phyloP scores from a whole-genome alignment of 1,140 invertebrate genomes.

The Aphelinus atriplicis region DNA sequence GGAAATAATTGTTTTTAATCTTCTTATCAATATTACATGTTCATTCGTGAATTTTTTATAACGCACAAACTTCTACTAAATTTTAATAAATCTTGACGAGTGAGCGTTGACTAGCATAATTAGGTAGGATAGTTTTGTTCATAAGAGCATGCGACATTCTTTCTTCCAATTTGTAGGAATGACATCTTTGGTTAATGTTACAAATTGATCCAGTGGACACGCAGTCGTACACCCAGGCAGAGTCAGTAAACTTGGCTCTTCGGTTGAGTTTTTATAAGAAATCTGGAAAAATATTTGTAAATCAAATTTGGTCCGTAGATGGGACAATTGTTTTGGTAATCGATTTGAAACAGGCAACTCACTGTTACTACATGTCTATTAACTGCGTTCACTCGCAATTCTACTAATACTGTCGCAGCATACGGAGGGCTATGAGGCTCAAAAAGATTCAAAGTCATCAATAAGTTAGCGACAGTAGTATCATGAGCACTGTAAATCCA shows the following conservation, averaged over 20 bases:
- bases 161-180: conserved; percentile 69
- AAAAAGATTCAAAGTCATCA: conserved; percentile 79
- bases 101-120: too few relatives aligned
- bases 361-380: conserved; percentile 64
- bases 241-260: conserved; percentile 64
- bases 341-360: conserved; percentile 30
- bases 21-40: too few relatives aligned
- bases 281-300: conserved; percentile 59
- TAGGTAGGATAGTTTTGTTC: too few relatives aligned
- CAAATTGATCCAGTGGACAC: conserved; percentile 71
- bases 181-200: conserved; percentile 64
- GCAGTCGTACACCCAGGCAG: conserved; percentile 70
- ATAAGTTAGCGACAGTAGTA: conserved; percentile 79
- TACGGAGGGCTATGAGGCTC: conserved; percentile 80
- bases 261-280: conserved; percentile 72
- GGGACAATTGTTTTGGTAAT: conserved; percentile 10
- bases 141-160: conserved; percentile 63
- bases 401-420: conserved; percentile 76
- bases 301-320: conserved; percentile 8
- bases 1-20: too few relatives aligned
- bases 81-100: too few relatives aligned
- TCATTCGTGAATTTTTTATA: too few relatives aligned
- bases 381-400: conserved; percentile 67
- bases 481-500: conserved; percentile 86
- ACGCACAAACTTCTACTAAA: too few relatives aligned